Base-by-base conservation (phyloP, 2,797 vertebrate species). In the Enteromius anoplus region DNA sequence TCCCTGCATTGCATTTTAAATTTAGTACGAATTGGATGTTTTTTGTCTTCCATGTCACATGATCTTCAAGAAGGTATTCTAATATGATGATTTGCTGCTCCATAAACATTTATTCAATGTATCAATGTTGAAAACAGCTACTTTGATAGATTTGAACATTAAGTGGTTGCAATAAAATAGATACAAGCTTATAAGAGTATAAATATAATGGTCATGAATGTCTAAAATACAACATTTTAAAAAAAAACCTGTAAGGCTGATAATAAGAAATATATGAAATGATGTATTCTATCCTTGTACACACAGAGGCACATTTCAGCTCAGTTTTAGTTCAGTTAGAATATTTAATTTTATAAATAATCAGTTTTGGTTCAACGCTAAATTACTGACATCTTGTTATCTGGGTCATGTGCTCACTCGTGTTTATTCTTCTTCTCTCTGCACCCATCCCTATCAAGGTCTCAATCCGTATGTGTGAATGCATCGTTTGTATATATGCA, bases 351-450 rank as follows among this genome's bases (percentile, higher is more conserved):
- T 47, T 4, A n/a, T n/a, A n/a, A n/a, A 0, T 19, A 29, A 5
- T 29, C 58, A 26, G 8, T 71, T 71, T 49, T 71, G 23, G 32
- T 72, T 21, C 45, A 15, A n/a, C 32, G 12, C 6, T 23, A 75
- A 75, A 75, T 75, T 53, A 58, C 32, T 40, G 21, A 75, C 55
- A 21, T 76, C 72, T 40, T 75, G 51, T 11, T 75, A 58, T 58
- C 75, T 76, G 75, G 14, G 75, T 76, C 55, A 60, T 76, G 75
- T 76, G 75, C 23, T 62, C 37, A 19, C 12, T 29, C 23, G 0
- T 29, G 8, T 60, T 60, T 58, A 1, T 60, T 76, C 8, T 60
- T 37, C 29, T 40, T 42, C 37, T 62, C 37, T 19, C 55, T 60
- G 19, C 65, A 51, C 17, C 23, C 40, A 60, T 40, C 34, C 42